Evolutionary conservation across 2,797 vertebrate species (phyloP), one percentile per base, ranked within the genome.

Genomic region (Myripristis jacobus): DNA sequence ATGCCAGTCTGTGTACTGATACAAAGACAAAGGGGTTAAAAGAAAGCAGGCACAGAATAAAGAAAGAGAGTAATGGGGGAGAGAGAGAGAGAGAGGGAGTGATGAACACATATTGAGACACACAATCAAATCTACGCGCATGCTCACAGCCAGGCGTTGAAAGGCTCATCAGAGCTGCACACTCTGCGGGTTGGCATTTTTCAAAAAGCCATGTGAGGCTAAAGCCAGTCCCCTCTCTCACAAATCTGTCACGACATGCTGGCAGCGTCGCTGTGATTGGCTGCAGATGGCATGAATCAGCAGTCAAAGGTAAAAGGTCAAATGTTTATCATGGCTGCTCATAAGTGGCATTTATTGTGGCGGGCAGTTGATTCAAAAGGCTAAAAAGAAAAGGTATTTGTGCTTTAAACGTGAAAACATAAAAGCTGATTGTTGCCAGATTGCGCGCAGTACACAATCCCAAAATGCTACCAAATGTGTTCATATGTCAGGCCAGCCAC

Each of bases 221-320:
- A 68, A 57, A 71, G 72, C 75, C 75, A 4, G 67, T 85, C 74
- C 70, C 52, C 64, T 64, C 74, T 53, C 67, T 73, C 57, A 76
- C 73, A 78, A 73, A 87, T 82, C 76, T 71, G 74, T 54, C 53
- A 41, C 59, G 72, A 70, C 67, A 79, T 51, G 58, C 75, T 52
- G 65, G 31, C 38, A 67, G 64, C 79, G 76, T 0, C 22, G 11
- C 24, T 19, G 67, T 69, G 87, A 90, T 89, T 91, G 87, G 89
- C 71, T 56, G 65, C 64, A 1, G 36, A 16, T 7, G n/a, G 41
- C 27, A 68, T 60, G 75, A 77, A 34, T 82, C 81, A 69, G 64
- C 77, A 77, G 73, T 85, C 80, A 83, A 71, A 85, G 77, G 79
- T 85, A 59, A 88, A 83, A 86, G 71, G 81, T 83, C 62, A 81